Base-by-base conservation (phyloP, 2,113 vertebrate species). In the Lanius ludovicianus region DNA sequence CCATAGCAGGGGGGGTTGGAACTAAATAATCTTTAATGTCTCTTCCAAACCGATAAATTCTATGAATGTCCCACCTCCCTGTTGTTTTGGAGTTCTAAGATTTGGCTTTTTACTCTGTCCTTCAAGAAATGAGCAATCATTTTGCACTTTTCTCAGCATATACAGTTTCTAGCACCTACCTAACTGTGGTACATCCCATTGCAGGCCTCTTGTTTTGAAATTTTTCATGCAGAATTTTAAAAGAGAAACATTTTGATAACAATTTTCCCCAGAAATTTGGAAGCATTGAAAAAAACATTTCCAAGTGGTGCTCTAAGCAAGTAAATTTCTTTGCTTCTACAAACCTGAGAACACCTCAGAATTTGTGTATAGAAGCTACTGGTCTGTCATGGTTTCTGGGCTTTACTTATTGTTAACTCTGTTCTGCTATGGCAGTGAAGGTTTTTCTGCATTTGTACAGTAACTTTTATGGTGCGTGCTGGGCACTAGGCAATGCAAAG, bases 1-100 rank as follows among this genome's bases (percentile, higher is more conserved):
- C 31, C 8, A 17, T 22, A 13, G 10, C 13, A n/a, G 31, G 4
- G 1, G 7, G 5, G 9, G 10, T 25, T 46, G 4, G 3, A 73
- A 39, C 10, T 27, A 17, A 6, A 35, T 22, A 11, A 49, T 35
- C 31, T 57, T 42, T 50, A 35, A n/a, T 6, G 16, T 57, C 9
- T 11, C 17, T 63, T 59, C 25, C 20, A 59, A 31, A 67, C 9
- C 17, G 35, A 42, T 4, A 11, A 17, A 50, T 42, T 57, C 31
- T 50, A 21, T 57, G 1, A 47, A 30, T 37, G 10, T 60, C 27
- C 7, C 28, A 52, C 8, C 3, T 60, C 27, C 15, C 7, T 50
- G 8, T 49, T 80, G 14, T 44, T 59, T 47, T 46, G 7, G 75
- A 70, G 13, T 60, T 23, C 11, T 23, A 57, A 44, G 7, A 31